Percentiles rank a stretch among this genome's conserved stretches.
These are phyloP conservation scores for Arbacia lixula DNA, from an alignment of 53 echinoderm and acorn worm species.

Conservation along the genomic window DNA sequence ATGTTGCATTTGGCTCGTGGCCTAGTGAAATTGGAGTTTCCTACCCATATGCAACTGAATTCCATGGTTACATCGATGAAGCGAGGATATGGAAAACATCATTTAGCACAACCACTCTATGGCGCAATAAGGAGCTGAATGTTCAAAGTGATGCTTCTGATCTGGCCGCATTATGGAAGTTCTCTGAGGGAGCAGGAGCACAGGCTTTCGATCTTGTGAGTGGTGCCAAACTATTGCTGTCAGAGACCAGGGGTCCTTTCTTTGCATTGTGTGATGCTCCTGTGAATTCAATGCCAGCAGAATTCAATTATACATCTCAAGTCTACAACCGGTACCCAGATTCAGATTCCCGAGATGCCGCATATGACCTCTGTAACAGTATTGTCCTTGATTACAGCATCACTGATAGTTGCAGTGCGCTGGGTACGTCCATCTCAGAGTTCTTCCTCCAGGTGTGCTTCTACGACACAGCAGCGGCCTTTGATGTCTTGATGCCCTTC, in stretches of 20 bases:
- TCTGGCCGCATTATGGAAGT: constrained; percentile 83
- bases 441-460: constrained; percentile 82
- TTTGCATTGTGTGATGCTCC: constrained; percentile 74
- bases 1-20: constrained; percentile 78
- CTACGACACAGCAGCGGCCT: constrained; percentile 62
- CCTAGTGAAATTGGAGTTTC: constrained; percentile 44
- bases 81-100: constrained; percentile 75
- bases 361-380: constrained; percentile 61
- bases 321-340: constrained; percentile 61
- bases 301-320: constrained; percentile 52
- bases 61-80: constrained; percentile 83
- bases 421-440: constrained; percentile 62
- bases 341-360: constrained; percentile 51
- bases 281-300: constrained; percentile 27
- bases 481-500: constrained; percentile 21
- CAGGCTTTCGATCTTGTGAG: constrained; percentile 60
- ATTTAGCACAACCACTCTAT: constrained; percentile 60
- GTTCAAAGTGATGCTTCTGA: constrained; percentile 48
- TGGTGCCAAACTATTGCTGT: constrained; percentile 56
- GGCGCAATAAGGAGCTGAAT: constrained; percentile 73
- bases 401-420: constrained; percentile 56
- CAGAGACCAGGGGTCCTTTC: constrained; percentile 57
- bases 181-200: constrained; percentile 69
- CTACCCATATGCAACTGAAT: constrained; percentile 60
- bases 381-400: constrained; percentile 65